Conservation (phyloP, 1,140 invertebrate genomes). For the Cardiocondyla obscurior region DNA sequence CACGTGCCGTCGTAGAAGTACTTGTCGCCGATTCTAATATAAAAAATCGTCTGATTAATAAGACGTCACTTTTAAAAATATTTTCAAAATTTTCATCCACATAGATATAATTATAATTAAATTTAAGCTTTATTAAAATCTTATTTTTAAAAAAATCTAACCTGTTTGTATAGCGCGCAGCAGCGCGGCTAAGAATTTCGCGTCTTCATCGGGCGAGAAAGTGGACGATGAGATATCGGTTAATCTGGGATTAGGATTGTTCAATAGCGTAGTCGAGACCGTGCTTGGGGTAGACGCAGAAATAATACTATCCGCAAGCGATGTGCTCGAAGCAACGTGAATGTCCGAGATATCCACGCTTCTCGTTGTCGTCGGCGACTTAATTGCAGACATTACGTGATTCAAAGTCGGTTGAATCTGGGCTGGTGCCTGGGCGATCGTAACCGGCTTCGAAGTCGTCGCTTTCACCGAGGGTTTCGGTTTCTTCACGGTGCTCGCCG, state of each 20-base stretch:
- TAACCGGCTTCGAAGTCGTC: slow-evolving; percentile 58
- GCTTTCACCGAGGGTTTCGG: slow-evolving; percentile 11
- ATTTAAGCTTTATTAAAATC: not conserved
- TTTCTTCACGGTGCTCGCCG: slow-evolving; percentile 49
- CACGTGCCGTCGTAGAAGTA: not conserved
- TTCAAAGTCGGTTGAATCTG: not conserved
- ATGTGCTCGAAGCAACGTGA: slow-evolving; percentile 38
- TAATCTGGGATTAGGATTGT: slow-evolving; percentile 62
- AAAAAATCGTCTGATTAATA: not conserved
- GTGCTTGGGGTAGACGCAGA: slow-evolving; percentile 15
- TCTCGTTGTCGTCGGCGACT: slow-evolving; percentile 42
- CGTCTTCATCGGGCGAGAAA: slow-evolving; percentile 79
- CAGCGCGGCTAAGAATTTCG: slow-evolving; percentile 76
- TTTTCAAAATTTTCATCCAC: not conserved
- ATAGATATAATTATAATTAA: not conserved
- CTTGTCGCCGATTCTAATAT: slow-evolving; percentile 5
- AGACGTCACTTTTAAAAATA: not conserved
- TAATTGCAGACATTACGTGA: slow-evolving; percentile 19
- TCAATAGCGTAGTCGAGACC: slow-evolving; percentile 49
- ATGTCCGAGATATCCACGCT: slow-evolving; percentile 59
- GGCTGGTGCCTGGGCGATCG: slow-evolving; percentile 56
- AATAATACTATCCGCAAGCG: not conserved
- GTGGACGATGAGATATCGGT: slow-evolving; percentile 61
- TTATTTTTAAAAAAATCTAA: slow-evolving; percentile 27
- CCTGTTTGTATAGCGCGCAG: slow-evolving; percentile 68